Conservation (phyloP, 37 sponge, comb jelly and placozoan genomes). For the Bolinopsis microptera region DNA sequence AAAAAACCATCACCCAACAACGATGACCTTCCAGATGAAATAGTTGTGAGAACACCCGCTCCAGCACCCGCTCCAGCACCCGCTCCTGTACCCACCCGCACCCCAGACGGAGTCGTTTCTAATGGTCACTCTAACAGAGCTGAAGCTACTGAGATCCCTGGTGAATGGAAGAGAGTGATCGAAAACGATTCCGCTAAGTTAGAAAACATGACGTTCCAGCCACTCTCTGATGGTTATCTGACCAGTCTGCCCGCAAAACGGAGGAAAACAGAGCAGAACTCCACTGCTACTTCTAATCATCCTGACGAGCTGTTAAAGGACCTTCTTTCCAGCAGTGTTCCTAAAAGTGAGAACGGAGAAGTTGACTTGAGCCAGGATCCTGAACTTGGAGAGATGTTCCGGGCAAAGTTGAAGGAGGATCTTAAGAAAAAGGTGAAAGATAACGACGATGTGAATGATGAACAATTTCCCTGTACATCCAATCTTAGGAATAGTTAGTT, state of each 20-base stretch:
- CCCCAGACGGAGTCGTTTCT: not conserved
- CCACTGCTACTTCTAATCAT: not conserved
- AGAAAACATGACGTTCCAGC: not conserved
- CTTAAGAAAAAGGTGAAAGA: not conserved
- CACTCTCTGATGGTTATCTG: constrained; percentile 45
- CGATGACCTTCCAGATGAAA: constrained; percentile 34
- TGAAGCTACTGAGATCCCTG: not conserved
- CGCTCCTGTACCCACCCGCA: too few relatives aligned
- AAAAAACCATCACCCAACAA: not conserved
- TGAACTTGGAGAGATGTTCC: constrained; percentile 15
- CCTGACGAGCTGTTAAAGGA: constrained; percentile 39
- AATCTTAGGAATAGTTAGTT: not conserved
- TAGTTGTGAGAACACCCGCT: not conserved
- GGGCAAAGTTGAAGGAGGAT: constrained; percentile 22
- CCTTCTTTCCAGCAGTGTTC: not conserved
- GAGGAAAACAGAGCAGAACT: not conserved
- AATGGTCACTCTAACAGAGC: not conserved
- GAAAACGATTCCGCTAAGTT: constrained; percentile 27
- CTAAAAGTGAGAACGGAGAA: not conserved
- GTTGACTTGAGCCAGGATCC: not conserved
- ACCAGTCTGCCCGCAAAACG: constrained; percentile 49
- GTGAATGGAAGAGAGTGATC: constrained; percentile 7
- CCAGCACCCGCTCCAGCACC: not conserved
- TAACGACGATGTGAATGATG: constrained; percentile 52
- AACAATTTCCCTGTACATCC: constrained; percentile 10